A percentile compares a stretch with the other conserved stretches of the same genome.
Evolutionary conservation across 2,113 vertebrate species (phyloP).

Genomic region (Atrichornis clamosus): DNA sequence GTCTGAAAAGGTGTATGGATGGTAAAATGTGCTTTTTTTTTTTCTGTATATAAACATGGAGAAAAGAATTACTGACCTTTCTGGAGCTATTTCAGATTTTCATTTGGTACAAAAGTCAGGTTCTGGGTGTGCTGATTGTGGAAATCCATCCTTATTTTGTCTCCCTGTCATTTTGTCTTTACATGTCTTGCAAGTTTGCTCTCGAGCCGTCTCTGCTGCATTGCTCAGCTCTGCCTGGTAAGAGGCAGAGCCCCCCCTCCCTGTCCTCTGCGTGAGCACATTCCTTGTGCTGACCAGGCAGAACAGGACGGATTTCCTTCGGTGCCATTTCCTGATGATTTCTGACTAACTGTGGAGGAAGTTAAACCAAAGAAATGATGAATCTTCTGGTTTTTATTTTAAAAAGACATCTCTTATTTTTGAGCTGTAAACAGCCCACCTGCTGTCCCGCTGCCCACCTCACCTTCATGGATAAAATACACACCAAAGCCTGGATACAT

Average conservation of each 20-base stretch:
- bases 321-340: constrained; percentile 41
- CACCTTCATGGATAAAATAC: not conserved
- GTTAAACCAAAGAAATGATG: constrained; percentile 15
- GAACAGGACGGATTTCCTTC: constrained; percentile 38
- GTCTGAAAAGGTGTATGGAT: not conserved
- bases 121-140: not conserved
- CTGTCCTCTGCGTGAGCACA: not conserved
- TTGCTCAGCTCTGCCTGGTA: not conserved
- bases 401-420: not conserved
- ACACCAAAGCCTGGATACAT: not conserved
- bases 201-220: not conserved
- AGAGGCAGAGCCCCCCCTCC: not conserved
- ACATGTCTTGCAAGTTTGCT: not conserved
- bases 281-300: constrained; percentile 43
- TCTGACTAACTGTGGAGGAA: constrained; percentile 50
- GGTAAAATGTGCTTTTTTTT: not conserved
- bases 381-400: not conserved
- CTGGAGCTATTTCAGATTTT: not conserved
- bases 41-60: not conserved
- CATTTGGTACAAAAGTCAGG: not conserved
- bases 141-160: not conserved
- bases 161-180: not conserved
- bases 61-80: not conserved
- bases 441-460: not conserved
- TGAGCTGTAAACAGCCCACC: not conserved